Base-by-base conservation (phyloP, 1,140 invertebrate species). In the Oncopodura yosiiana region DNA sequence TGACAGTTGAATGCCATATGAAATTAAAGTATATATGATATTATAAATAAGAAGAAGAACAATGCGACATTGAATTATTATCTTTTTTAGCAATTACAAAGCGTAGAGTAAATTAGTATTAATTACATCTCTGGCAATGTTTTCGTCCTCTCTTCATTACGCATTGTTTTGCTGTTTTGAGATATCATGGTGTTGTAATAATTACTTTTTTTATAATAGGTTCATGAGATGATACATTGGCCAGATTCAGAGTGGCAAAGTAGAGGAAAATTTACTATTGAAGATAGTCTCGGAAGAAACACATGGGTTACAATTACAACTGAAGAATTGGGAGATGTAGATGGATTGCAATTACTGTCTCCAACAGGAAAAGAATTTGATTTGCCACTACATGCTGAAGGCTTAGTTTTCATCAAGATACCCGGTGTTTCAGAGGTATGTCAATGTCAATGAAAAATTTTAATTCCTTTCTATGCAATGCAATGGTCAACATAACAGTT, bases 271-370 rank as follows among this genome's bases (percentile, higher is more conserved):
- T 67, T 67, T 42, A 54, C 57, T 18, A 63, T 67, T 21, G 64
- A 66, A 49, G 60, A 65, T 23, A 62, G 56, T 34, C 46, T 67
- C 3, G 64, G 64, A 24, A 24, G 49, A 9, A 67, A 66, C 46
- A 66, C 63, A 36, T 61, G 56, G 50, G 57, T 67, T 34, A 64
- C 61, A 21, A 58, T 66, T 6, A 64, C 66, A n/a, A 58, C 63
- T 2, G 56, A 58, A 30, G 65, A 67, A 36, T 41, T 42, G 21
- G 66, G 57, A 16, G 66, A 67, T 61, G 62, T 66, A 45, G 65
- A 67, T 53, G 62, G 65, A 56, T 59, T 67, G 45, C 60, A 67
- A 58, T 60, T 67, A 34, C 49, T 62, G 12, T 63, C 60, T 49
- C 65, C 66, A 14, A 56, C 58, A 21, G 66, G 66, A 38, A 59